Conservation (phyloP, 2,113 vertebrate genomes). For the Saccopteryx leptura region DNA sequence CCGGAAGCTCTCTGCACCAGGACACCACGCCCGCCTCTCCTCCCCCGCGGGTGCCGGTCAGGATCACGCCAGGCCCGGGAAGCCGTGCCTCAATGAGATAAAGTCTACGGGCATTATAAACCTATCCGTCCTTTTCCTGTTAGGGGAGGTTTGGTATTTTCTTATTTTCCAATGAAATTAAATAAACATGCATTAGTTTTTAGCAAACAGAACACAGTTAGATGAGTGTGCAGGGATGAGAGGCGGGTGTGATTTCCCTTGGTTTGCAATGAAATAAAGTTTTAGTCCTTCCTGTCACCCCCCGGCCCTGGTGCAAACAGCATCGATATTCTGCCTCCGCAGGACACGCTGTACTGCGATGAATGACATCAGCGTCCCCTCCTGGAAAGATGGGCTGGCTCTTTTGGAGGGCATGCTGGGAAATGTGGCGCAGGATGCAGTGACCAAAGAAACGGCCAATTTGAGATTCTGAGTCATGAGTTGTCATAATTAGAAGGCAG, state of each 20-base stretch:
- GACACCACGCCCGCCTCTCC: neutral
- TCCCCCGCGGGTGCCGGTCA: rapidly evolving
- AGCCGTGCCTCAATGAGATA: neutral
- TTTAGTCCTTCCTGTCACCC: neutral
- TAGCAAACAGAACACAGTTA: neutral
- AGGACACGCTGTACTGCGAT: rapidly evolving
- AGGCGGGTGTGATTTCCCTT: neutral
- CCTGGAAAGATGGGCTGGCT: neutral
- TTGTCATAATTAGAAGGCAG: constrained; percentile 66
- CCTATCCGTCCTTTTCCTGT: neutral
- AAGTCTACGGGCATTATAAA: neutral
- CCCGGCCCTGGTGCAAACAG: neutral
- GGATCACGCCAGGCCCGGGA: too few species aligned
- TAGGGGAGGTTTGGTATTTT: neutral
- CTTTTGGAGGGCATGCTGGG: neutral
- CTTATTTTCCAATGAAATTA: constrained; percentile 34
- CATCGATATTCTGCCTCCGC: neutral
- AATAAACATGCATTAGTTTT: neutral
- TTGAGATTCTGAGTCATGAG: constrained; percentile 72
- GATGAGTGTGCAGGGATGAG: neutral
- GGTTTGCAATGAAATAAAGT: neutral
- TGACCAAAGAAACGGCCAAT: constrained; percentile 54
- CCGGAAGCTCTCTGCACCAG: neutral
- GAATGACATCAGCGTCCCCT: constrained; percentile 11
- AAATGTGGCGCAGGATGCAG: neutral